phyloP scores from a whole-genome alignment of 2,888 invertebrate species.

The Gisinianus flammeolus region DNA sequence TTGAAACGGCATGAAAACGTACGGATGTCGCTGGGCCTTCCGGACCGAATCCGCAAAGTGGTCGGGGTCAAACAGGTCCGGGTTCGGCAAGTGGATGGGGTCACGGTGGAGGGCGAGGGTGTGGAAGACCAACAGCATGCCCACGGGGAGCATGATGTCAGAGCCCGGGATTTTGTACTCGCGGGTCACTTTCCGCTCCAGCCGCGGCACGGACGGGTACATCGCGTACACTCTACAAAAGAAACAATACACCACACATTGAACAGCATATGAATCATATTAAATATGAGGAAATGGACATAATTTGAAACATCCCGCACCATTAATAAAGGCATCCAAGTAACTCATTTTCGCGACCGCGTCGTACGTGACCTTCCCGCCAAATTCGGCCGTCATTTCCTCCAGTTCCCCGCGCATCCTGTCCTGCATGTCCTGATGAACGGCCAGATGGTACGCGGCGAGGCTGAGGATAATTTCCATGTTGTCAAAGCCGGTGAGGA shows the following conservation, averaged over 20 bases:
- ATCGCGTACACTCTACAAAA: too few species aligned
- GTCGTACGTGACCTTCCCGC: slow-evolving; percentile 25
- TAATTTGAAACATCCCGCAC: too few species aligned
- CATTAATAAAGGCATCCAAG: slow-evolving; percentile 27
- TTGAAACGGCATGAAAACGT: slow-evolving; percentile 45
- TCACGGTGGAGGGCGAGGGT: slow-evolving; percentile 36
- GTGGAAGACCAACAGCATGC: slow-evolving; percentile 33
- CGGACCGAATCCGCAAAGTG: slow-evolving; percentile 39
- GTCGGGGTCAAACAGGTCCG: slow-evolving; percentile 50
- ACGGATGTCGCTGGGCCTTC: slow-evolving; percentile 39
- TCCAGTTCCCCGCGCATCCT: slow-evolving; percentile 19
- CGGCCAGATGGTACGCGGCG: slow-evolving; percentile 12
- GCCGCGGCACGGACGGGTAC: slow-evolving; percentile 56
- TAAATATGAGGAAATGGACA: neutral
- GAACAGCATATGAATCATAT: neutral
- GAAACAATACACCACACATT: neutral
- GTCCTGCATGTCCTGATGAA: slow-evolving; percentile 20
- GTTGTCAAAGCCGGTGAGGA: too few species aligned
- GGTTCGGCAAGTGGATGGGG: slow-evolving; percentile 39
- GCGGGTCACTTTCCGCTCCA: slow-evolving; percentile 61
- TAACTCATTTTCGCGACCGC: slow-evolving; percentile 26
- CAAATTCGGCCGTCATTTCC: neutral
- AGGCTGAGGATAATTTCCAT: slow-evolving; percentile 22
- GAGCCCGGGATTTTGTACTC: slow-evolving; percentile 58
- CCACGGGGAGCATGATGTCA: slow-evolving; percentile 39